Evolutionary conservation across 2,797 vertebrate genomes (phyloP), one percentile per base, ranked within the genome.

Genomic region (Setipinna tenuifilis): DNA sequence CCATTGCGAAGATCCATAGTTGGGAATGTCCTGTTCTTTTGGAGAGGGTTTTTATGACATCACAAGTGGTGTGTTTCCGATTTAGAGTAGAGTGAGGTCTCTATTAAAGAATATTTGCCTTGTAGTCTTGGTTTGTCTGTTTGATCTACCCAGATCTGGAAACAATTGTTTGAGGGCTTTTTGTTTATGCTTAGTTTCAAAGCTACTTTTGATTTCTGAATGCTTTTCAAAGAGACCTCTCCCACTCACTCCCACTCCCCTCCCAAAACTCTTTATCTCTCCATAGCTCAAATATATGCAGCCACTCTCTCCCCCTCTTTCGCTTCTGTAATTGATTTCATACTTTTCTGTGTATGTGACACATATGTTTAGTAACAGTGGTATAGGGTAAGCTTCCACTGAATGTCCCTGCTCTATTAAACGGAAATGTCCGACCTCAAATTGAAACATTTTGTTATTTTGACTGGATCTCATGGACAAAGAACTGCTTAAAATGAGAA

Each of bases 101-200:
- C 86, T 68, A 87, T 87, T 86, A 83, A 75, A 83, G 84, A 86
- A 81, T 83, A 83, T 86, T 81, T 84, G 84, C 83, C 78, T 82
- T 83, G 54, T 81, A 85, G 28, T 85, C 80, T 85, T 65, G 81
- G 44, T 71, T 44, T 62, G 83, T 71, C 28, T 58, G 62, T 89
- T 82, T 83, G 85, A 86, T 82, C 85, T 62, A 84, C 41, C 68
- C 31, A 86, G 54, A 71, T 86, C 89, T 88, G 89, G 87, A 87
- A 86, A 86, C 87, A 83, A 83, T 88, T 88, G 54, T 83, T 83
- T 85, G 78, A 81, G 71, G 62, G 84, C 62, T 82, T 65, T 85
- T 83, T 85, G 83, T 89, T 84, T 87, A 25, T 83, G 48, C 48
- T 86, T 84, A 84, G 25, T 31, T 84, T 85, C 54, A 87, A 86